Percentiles rank a stretch among this genome's conserved stretches.
Conservation (phyloP, 2,888 invertebrate genomes). For the Eurois occulta region DNA sequence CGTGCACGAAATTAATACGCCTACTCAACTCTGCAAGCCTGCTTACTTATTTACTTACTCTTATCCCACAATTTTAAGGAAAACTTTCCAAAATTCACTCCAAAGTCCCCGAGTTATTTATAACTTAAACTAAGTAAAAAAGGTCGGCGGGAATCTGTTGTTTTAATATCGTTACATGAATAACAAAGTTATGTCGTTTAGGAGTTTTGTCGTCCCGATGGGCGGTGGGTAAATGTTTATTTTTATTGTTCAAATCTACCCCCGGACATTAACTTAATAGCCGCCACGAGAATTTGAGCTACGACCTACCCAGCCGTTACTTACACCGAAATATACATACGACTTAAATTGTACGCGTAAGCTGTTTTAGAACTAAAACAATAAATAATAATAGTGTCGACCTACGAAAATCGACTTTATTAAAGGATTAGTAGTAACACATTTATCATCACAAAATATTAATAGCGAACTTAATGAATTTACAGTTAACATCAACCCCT, state of each 20-base stretch:
- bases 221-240: conserved; percentile 83
- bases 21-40: conserved; percentile 11
- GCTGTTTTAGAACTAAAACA: conserved; percentile 17
- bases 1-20: conserved; percentile 53
- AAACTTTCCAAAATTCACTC: conserved; percentile 35
- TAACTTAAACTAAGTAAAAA: conserved; percentile 68
- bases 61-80: conserved; percentile 29
- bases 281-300: conserved; percentile 81
- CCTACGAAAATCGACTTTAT: conserved; percentile 20
- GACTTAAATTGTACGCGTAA: conserved; percentile 12
- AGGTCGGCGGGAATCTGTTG: conserved; percentile 74
- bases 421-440: conserved; percentile 26
- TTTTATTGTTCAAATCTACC: conserved; percentile 86
- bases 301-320: conserved; percentile 66
- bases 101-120: conserved; percentile 65
- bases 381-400: conserved; percentile 13
- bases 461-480: conserved; percentile 48
- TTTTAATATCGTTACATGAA: conserved; percentile 80
- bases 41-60: conserved; percentile 39
- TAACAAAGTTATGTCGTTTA: conserved; percentile 82
- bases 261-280: conserved; percentile 85
- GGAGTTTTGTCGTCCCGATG: conserved; percentile 78
- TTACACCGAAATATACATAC: conserved; percentile 70
- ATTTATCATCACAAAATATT: conserved; percentile 32
- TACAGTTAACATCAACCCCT: conserved; percentile 49